These are phyloP conservation scores for Xiphophorus maculatus DNA, from an alignment of 2,113 vertebrate species.

Conservation along the genomic window DNA sequence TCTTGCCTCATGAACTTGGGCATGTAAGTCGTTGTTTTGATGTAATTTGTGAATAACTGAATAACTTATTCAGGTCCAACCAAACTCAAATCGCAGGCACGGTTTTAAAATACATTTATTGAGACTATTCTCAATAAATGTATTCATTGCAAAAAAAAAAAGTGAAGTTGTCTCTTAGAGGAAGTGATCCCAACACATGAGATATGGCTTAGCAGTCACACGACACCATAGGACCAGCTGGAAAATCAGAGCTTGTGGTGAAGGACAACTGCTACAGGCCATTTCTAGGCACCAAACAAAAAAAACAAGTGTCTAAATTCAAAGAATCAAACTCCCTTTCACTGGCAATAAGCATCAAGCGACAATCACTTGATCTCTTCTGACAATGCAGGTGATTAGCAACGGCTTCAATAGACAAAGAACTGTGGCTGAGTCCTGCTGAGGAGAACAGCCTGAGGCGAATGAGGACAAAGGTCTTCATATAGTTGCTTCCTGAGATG, in stretches of 20 bases:
- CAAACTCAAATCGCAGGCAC: background rate
- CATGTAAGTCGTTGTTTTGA: constrained; percentile 12
- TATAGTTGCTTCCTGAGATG: background rate
- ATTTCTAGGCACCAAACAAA: constrained; percentile 37
- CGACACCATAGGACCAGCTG: constrained; percentile 61
- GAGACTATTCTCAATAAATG: background rate
- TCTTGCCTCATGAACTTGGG: constrained; percentile 17
- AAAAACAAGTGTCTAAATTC: constrained; percentile 44
- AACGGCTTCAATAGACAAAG: constrained; percentile 60
- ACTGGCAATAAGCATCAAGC: constrained; percentile 58
- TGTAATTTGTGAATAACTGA: background rate
- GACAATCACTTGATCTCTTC: constrained; percentile 53
- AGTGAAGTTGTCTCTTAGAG: constrained; percentile 3
- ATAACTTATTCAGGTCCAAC: background rate
- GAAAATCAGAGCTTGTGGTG: constrained; percentile 48
- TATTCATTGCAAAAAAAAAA: constrained; percentile 11
- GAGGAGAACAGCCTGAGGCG: constrained; percentile 43
- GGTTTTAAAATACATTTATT: background rate
- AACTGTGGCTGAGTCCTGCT: constrained; percentile 26
- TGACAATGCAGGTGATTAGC: constrained; percentile 69
- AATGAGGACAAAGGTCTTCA: constrained; percentile 10
- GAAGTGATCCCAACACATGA: constrained; percentile 43
- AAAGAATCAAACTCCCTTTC: constrained; percentile 55
- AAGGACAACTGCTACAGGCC: constrained; percentile 44
- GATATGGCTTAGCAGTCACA: constrained; percentile 58